phyloP scores from a whole-genome alignment of 2,113 vertebrate genomes.

The Bubo blakistoni region DNA sequence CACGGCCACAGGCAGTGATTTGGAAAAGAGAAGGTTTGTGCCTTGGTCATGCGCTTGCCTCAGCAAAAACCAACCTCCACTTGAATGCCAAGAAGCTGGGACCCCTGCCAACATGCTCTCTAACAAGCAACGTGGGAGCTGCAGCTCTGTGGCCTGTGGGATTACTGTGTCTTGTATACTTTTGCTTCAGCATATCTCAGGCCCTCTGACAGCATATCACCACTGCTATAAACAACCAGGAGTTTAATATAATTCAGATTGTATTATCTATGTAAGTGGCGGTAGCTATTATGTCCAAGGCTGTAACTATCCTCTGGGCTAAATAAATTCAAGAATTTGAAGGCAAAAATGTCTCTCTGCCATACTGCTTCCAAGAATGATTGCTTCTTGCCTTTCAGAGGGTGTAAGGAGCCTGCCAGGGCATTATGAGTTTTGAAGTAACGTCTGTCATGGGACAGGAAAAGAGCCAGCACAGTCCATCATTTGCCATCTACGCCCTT shows the following conservation, averaged over 20 bases:
- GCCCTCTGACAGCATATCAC: neutral
- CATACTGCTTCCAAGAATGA: neutral
- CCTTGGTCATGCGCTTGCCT: neutral
- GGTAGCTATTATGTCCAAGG: neutral
- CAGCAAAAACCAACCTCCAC: neutral
- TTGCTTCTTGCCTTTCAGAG: neutral
- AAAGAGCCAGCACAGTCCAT: neutral
- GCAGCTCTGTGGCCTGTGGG: neutral
- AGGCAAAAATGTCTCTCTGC: neutral
- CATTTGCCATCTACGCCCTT: neutral
- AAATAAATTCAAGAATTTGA: conserved; percentile 15
- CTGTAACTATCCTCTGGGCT: neutral
- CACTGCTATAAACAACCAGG: neutral
- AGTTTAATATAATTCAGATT: neutral
- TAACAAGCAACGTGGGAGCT: neutral
- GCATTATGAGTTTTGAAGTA: neutral
- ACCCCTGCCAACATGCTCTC: neutral
- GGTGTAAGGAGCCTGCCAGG: neutral
- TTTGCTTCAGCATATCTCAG: neutral
- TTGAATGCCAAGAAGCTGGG: neutral
- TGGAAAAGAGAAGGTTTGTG: neutral
- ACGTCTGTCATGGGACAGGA: neutral
- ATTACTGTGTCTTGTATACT: neutral
- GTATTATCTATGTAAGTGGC: neutral
- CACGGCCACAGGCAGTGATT: neutral